These are phyloP conservation scores for Anguilla marmorata DNA, from an alignment of 2,797 vertebrate genomes.

Conservation along the genomic window DNA sequence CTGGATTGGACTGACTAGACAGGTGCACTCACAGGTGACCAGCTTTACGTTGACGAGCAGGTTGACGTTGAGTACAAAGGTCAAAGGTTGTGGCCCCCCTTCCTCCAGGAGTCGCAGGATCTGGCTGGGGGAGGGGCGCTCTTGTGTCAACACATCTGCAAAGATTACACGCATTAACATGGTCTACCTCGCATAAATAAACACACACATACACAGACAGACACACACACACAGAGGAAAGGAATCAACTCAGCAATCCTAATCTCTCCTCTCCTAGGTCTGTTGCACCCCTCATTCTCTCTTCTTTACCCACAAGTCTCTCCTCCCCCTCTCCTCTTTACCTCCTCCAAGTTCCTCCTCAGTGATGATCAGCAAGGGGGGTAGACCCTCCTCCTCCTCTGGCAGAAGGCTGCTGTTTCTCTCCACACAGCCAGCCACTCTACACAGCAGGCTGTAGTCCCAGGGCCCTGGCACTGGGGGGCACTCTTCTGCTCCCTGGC, in stretches of 20 bases:
- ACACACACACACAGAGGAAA: not conserved
- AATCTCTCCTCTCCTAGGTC: not conserved
- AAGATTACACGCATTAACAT: constrained; percentile 35
- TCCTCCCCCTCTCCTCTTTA: constrained; percentile 47
- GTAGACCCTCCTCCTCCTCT: constrained; percentile 76
- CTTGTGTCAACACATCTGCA: constrained; percentile 80
- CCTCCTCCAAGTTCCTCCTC: constrained; percentile 77
- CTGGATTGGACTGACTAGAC: not conserved
- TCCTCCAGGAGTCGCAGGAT: constrained; percentile 78
- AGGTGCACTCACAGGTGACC: constrained; percentile 79
- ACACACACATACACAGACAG: not conserved
- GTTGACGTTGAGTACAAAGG: constrained; percentile 89
- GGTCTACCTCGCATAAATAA: not conserved
- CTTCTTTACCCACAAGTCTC: no score
- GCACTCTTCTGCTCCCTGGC: constrained; percentile 44
- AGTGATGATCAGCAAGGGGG: constrained; percentile 81
- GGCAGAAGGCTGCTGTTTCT: constrained; percentile 78
- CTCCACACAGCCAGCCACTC: constrained; percentile 70
- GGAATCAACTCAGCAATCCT: not conserved
- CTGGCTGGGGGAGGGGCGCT: constrained; percentile 79
- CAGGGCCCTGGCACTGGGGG: constrained; percentile 65
- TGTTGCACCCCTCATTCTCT: not conserved
- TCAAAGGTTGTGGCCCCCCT: constrained; percentile 76
- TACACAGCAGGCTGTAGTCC: constrained; percentile 77
- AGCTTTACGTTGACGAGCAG: constrained; percentile 88